These are phyloP conservation scores for Drosophila sturtevanti DNA, from an alignment of 1,140 invertebrate genomes.

Conservation along the genomic window DNA sequence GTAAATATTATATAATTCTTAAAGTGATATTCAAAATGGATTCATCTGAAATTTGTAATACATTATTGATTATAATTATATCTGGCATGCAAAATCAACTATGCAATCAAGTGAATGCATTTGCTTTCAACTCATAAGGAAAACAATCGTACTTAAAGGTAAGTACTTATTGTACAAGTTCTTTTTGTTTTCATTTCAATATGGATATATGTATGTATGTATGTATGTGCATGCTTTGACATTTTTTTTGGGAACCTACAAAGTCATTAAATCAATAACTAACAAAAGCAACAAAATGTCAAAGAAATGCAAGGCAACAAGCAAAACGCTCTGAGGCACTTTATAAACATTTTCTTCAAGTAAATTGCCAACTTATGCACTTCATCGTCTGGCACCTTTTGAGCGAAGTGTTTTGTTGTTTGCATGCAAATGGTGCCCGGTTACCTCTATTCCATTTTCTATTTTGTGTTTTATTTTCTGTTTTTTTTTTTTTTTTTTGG, in stretches of 20 bases:
- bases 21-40: no score
- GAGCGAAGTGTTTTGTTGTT: constrained; percentile 47
- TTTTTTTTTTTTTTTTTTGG: neutral
- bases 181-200: neutral
- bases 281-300: constrained; percentile 31
- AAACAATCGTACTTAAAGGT: neutral
- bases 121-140: no score
- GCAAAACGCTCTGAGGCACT: constrained; percentile 27
- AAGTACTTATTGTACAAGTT: neutral
- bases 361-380: constrained; percentile 60
- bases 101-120: no score
- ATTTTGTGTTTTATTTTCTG: neutral
- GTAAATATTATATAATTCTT: no score
- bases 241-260: constrained; percentile 15
- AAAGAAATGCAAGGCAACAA: neutral
- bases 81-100: no score
- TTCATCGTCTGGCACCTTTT: constrained; percentile 29
- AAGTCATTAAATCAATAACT: constrained; percentile 32
- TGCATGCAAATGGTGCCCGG: constrained; percentile 49
- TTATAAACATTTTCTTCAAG: constrained; percentile 52
- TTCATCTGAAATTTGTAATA: no score
- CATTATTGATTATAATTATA: no score
- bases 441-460: constrained; percentile 23
- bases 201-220: neutral
- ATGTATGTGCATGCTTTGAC: no score